Conservation (phyloP, 2,113 vertebrate genomes). For the Lophura nycthemera region DNA sequence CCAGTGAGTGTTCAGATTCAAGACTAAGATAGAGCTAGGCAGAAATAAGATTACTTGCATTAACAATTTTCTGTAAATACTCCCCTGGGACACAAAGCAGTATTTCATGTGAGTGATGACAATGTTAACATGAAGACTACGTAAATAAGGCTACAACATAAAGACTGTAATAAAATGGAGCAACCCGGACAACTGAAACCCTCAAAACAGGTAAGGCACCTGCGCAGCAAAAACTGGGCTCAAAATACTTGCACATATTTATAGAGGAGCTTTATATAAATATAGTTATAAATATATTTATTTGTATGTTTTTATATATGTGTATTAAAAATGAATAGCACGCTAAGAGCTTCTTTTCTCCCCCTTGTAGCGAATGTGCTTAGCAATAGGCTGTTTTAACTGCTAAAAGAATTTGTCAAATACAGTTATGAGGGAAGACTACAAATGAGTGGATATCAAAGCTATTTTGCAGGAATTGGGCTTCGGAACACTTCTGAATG, state of each 20-base stretch:
- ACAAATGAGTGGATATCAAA: conserved; percentile 9
- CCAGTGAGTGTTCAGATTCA: neutral
- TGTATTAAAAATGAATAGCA: neutral
- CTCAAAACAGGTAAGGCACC: neutral
- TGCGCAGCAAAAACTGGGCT: neutral
- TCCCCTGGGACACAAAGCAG: neutral
- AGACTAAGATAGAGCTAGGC: neutral
- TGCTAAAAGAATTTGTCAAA: conserved; percentile 42
- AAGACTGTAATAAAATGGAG: neutral
- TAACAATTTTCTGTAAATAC: neutral
- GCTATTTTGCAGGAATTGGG: neutral
- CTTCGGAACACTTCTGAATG: neutral
- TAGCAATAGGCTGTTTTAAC: neutral
- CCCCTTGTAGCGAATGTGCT: neutral
- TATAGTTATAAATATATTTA: too few relatives aligned
- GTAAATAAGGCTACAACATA: too few relatives aligned
- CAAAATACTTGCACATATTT: neutral
- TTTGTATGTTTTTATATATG: neutral
- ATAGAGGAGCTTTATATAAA: neutral
- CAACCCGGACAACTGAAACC: fast-evolving
- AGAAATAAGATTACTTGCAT: neutral
- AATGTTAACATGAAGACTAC: neutral
- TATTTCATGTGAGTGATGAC: neutral
- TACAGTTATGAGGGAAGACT: neutral
- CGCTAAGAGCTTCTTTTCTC: neutral